A percentile compares a stretch with the other conserved stretches of the same genome.
phyloP scores from a whole-genome alignment of 2,888 invertebrate genomes.

The Hirtodrosophila duncani region DNA sequence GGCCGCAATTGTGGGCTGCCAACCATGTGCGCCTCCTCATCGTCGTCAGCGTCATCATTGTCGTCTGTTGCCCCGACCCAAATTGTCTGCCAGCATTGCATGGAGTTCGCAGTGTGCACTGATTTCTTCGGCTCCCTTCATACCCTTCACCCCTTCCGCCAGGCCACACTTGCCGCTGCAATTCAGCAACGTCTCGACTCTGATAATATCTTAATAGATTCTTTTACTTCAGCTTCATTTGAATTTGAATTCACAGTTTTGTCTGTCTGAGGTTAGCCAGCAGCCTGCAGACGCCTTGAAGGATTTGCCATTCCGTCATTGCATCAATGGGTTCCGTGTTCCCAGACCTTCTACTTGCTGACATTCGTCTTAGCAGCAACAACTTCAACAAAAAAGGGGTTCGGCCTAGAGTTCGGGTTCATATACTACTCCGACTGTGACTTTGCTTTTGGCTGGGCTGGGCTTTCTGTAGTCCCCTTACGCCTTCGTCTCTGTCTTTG shows the following conservation, averaged over 20 bases:
- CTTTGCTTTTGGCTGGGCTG: constrained; percentile 10
- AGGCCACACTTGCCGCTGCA: constrained; percentile 9
- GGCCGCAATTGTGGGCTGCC: constrained; percentile 65
- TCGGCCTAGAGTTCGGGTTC: constrained; percentile 12
- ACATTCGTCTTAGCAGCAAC: constrained; percentile 5
- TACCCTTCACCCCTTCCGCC: not conserved
- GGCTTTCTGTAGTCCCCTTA: constrained; percentile 18
- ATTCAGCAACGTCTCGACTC: constrained; percentile 28
- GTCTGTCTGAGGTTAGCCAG: constrained; percentile 26
- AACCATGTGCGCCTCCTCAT: not conserved
- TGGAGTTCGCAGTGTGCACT: constrained; percentile 32
- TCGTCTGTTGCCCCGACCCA: constrained; percentile 52
- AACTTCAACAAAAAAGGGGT: constrained; percentile 5
- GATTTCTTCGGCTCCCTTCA: constrained; percentile 33
- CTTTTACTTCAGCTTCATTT: constrained; percentile 61
- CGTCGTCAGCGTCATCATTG: not conserved
- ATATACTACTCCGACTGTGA: constrained; percentile 2
- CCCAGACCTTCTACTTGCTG: constrained; percentile 6
- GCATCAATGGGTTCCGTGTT: constrained; percentile 20
- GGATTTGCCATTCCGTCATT: constrained; percentile 22
- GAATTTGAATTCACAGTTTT: constrained; percentile 54
- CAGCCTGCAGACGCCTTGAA: constrained; percentile 7
- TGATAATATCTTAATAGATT: constrained; percentile 72
- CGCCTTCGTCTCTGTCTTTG: constrained; percentile 4
- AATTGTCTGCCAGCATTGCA: constrained; percentile 68